Percentiles rank a stretch among this genome's conserved stretches.
Evolutionary conservation across 2,888 invertebrate genomes (phyloP).

Genomic region (Molanna angustata): DNA sequence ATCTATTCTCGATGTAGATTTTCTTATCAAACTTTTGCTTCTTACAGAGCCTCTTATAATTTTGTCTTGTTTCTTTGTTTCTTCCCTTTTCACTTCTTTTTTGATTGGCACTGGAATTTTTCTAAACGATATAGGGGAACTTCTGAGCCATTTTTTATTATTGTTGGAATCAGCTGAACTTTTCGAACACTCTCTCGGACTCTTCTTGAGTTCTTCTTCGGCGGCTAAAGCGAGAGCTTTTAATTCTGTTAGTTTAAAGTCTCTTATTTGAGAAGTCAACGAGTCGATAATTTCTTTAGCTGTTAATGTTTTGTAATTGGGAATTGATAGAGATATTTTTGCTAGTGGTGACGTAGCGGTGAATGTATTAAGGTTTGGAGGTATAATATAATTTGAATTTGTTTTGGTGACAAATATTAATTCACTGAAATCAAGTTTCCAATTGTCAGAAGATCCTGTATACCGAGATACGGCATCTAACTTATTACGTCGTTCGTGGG

Average conservation of each 20-base stretch:
- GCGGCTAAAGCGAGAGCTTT: not conserved
- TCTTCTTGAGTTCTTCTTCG: constrained; percentile 8
- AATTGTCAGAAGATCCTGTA: no score
- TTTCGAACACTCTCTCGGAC: constrained; percentile 7
- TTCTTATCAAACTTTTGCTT: constrained; percentile 11
- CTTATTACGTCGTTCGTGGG: no score
- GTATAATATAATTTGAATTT: no score
- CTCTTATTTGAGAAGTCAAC: constrained; percentile 25
- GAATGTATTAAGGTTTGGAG: no score
- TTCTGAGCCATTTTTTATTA: constrained; percentile 2
- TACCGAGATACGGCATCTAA: no score
- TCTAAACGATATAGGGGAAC: constrained; percentile 11
- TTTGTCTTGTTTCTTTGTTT: constrained; percentile 12
- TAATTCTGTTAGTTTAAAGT: constrained; percentile 22
- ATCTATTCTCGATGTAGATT: not conserved
- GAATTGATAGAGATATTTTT: no score
- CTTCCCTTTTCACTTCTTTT: constrained; percentile 4
- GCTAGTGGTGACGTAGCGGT: not conserved
- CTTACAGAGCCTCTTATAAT: constrained; percentile 15
- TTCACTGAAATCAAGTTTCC: no score
- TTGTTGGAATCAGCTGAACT: constrained; percentile 4
- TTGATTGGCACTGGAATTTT: not conserved
- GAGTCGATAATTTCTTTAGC: constrained; percentile 30
- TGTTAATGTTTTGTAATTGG: constrained; percentile 21
- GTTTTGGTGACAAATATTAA: no score